Evolutionary conservation across 2,113 vertebrate species (phyloP).

Genomic region (Tachysurus fulvidraco): DNA sequence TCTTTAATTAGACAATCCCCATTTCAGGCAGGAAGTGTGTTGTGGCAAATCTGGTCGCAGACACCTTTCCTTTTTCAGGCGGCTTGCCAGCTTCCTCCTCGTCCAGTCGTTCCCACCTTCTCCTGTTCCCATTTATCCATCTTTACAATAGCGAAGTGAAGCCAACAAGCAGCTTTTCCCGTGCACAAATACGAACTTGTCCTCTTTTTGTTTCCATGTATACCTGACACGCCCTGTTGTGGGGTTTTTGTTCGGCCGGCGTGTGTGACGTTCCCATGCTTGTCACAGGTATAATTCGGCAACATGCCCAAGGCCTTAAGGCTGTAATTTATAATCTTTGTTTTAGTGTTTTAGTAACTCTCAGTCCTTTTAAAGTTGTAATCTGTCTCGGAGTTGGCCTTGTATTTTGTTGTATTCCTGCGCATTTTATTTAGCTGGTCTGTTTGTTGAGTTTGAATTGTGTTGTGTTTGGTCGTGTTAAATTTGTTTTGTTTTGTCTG

Average conservation of each 20-base stretch:
- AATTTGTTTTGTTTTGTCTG: neutral
- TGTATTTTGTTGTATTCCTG: neutral
- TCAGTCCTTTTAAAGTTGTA: neutral
- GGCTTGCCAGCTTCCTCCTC: neutral
- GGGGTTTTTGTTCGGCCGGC: neutral
- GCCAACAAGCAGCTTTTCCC: constrained; percentile 42
- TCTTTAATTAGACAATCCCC: neutral
- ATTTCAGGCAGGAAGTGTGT: neutral
- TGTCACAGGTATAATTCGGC: neutral
- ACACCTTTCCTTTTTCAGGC: neutral
- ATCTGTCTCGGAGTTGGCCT: neutral
- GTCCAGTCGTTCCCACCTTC: neutral
- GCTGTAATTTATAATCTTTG: neutral
- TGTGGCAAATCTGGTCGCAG: neutral
- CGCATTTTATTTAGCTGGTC: neutral
- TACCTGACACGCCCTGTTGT: neutral
- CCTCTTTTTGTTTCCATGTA: neutral
- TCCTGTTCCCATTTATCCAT: neutral
- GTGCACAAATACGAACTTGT: constrained; percentile 18
- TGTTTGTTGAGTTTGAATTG: neutral
- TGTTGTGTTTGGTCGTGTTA: neutral
- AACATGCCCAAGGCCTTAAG: no score
- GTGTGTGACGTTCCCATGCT: neutral
- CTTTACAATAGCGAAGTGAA: constrained; percentile 54
- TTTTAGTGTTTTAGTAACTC: neutral